These are phyloP conservation scores for Vipera ursinii DNA, from an alignment of 2,797 vertebrate species.

Conservation along the genomic window DNA sequence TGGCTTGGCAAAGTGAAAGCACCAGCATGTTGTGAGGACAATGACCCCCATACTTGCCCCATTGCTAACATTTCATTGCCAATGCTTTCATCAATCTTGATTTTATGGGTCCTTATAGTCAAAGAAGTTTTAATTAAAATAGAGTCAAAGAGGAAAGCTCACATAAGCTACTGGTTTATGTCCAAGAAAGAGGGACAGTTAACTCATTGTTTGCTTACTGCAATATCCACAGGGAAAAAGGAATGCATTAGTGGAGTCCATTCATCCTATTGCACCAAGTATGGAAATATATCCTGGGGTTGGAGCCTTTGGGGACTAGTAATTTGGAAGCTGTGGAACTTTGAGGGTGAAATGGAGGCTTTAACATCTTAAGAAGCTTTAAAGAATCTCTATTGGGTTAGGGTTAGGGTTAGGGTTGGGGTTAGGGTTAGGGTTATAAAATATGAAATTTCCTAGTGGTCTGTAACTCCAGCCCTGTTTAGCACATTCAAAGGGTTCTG, in stretches of 20 bases:
- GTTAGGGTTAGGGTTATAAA: no score
- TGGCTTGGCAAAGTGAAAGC: slow-evolving; percentile 19
- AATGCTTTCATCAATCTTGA: slow-evolving; percentile 17
- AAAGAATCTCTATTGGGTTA: neutral
- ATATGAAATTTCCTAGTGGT: neutral
- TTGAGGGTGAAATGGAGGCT: neutral
- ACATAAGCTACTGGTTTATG: neutral
- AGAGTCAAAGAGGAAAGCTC: neutral
- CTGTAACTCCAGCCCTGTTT: neutral
- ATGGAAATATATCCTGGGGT: neutral
- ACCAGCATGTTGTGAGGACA: neutral
- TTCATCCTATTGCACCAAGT: neutral
- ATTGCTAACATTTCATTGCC: slow-evolving; percentile 10
- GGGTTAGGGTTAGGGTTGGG: no score
- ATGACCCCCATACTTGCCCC: neutral
- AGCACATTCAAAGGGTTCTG: neutral
- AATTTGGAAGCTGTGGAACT: neutral
- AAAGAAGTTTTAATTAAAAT: slow-evolving; percentile 35
- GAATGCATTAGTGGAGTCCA: neutral
- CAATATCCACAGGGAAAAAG: neutral
- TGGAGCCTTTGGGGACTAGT: neutral
- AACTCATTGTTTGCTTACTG: neutral
- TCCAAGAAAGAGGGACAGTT: neutral
- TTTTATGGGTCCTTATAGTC: slow-evolving; percentile 14
- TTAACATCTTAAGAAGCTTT: neutral